Evolutionary conservation across 2,797 vertebrate species (phyloP), one percentile per base, ranked within the genome.

Genomic region (Pterois miles): DNA sequence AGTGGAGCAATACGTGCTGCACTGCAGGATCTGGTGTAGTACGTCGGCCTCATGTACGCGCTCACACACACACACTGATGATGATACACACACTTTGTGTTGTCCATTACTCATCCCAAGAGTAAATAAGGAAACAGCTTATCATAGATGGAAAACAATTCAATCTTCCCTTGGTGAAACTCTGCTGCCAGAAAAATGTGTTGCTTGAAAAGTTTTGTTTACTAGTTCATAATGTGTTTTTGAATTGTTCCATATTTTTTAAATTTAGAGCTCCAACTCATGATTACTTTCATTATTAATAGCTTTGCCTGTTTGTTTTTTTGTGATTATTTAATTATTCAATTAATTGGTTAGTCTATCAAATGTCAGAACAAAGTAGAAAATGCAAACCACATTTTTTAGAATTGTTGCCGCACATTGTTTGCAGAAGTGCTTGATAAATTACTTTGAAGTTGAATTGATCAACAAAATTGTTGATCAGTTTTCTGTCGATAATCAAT

Each of bases 101-200:
- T 71, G 43, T 43, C 43, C 36, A 31, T 79, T 13, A 48, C 22
- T 20, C 22, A 36, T 56, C 13, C 5, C 25, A 40, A 64, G 34
- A 60, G 13, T 31, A 14, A 78, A 63, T 9, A 12, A 59, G 29
- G 53, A 76, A 82, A 58, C 16, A 14, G 25, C 59, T 72, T 25
- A 65, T 60, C n/a, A 65, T 52, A 76, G 43, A 57, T 76, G 43
- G 56, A 18, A 63, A 81, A 43, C 50, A 34, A 5, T 65, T 71
- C 3, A 14, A 4, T 11, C 6, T 36, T 31, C 14, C 31, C 29
- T 65, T n/a, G 1, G 36, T 71, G 46, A 68, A 80, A 68, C 72
- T 67, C 33, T 48, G 46, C 25, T 57, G 31, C 50, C 16, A 59
- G 7, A 59, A 25, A 34, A 57, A 2, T 20, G 5, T 8, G n/a